phyloP scores from a whole-genome alignment of 2,113 vertebrate species.

The Sorex araneus region DNA sequence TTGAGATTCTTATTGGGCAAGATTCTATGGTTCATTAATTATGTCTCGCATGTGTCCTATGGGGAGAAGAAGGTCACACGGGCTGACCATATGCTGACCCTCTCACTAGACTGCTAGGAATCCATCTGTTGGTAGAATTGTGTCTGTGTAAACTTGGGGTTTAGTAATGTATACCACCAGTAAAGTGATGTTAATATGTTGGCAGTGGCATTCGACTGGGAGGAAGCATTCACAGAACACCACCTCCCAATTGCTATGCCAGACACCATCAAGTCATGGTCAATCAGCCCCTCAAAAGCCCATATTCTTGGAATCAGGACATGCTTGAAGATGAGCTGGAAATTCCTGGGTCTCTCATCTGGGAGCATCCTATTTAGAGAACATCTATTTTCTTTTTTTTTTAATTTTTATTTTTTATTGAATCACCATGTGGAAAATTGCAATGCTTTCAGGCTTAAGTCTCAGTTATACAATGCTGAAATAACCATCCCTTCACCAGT shows the following conservation, averaged over 20 bases:
- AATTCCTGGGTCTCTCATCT: neutral
- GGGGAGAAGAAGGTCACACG: neutral
- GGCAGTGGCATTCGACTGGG: neutral
- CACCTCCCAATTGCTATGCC: neutral
- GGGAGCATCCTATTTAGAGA: neutral
- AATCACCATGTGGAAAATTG: too few species aligned
- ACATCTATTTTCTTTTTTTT: neutral
- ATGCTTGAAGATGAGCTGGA: neutral
- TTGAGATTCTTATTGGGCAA: constrained; percentile 38
- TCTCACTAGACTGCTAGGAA: neutral
- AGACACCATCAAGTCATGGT: neutral
- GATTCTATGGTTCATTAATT: constrained; percentile 33
- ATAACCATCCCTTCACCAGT: too few species aligned
- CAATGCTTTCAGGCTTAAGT: too few species aligned
- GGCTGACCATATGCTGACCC: neutral
- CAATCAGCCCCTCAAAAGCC: neutral
- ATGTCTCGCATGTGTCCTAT: neutral
- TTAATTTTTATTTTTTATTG: too few species aligned
- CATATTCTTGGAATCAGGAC: neutral
- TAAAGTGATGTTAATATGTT: neutral
- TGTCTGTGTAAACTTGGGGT: neutral
- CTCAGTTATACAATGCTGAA: too few species aligned
- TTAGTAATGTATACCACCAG: neutral
- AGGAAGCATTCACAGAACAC: neutral
- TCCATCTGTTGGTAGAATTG: neutral